Conservation (phyloP, 2,888 invertebrate genomes). For the Oscheius sp. region DNA sequence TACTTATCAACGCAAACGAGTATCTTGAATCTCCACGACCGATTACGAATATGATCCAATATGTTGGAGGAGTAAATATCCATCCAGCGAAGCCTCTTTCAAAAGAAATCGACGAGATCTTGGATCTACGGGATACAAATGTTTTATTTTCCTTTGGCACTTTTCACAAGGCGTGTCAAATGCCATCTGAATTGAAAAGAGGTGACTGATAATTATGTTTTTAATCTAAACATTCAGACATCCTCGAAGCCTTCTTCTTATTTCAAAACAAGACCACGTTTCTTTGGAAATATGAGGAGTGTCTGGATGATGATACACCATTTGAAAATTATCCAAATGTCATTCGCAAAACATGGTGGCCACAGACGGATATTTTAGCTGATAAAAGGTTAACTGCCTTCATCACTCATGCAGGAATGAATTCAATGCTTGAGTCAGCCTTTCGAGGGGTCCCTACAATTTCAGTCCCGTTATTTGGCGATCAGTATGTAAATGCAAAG, state of each 20-base stretch:
- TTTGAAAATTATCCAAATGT: constrained; percentile 15
- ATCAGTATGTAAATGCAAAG: constrained; percentile 17
- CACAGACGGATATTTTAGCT: constrained; percentile 23
- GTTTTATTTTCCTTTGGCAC: constrained; percentile 21
- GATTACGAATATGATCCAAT: background rate
- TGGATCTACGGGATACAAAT: background rate
- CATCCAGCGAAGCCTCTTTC: constrained; percentile 3
- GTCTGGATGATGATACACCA: constrained; percentile 12
- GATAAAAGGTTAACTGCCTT: constrained; percentile 12
- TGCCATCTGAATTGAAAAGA: constrained; percentile 1
- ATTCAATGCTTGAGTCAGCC: constrained; percentile 14
- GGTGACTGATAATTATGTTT: background rate
- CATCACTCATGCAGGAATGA: constrained; percentile 24
- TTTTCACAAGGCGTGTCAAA: background rate
- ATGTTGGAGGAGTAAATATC: constrained; percentile 3
- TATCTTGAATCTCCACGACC: constrained; percentile 20
- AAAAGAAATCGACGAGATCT: background rate
- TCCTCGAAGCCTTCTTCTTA: constrained; percentile 21
- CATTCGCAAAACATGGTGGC: constrained; percentile 11
- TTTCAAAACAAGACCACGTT: constrained; percentile 22
- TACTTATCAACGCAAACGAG: constrained; percentile 11
- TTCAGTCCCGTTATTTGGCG: constrained; percentile 14
- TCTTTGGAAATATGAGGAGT: constrained; percentile 27
- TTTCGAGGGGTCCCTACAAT: constrained; percentile 13
- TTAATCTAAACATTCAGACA: constrained; percentile 10